These are phyloP conservation scores for Dolomedes plantarius DNA, from an alignment of 2,888 invertebrate genomes.

Conservation along the genomic window DNA sequence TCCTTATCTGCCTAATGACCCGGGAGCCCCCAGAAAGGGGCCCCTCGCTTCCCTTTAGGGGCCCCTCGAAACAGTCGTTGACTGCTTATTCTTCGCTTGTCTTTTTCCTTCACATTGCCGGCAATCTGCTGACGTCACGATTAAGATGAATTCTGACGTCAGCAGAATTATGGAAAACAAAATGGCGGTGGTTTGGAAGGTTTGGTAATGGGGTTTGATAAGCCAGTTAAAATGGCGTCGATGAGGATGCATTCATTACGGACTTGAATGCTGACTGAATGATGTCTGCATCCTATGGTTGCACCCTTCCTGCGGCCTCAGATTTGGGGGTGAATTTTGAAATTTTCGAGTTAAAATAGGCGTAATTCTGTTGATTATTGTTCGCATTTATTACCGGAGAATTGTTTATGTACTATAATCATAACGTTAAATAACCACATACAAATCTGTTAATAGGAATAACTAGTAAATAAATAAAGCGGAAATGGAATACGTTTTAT, in stretches of 20 bases:
- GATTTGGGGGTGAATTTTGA: no score
- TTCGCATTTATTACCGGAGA: no score
- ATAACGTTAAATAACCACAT: no score
- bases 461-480: no score
- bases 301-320: no score
- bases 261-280: background rate
- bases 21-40: background rate
- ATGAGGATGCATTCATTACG: background rate
- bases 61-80: slow-evolving; percentile 32
- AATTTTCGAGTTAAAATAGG: no score
- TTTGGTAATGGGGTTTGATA: background rate
- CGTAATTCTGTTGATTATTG: no score
- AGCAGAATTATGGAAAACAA: background rate
- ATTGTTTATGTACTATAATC: no score
- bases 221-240: background rate
- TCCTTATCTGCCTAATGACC: slow-evolving; percentile 60
- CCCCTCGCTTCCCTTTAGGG: slow-evolving; percentile 29
- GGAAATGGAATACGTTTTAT: no score
- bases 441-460: no score
- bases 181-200: background rate
- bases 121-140: slow-evolving; percentile 55
- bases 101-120: slow-evolving; percentile 40
- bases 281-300: no score
- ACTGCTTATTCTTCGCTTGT: slow-evolving; percentile 31
- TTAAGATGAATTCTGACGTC: slow-evolving; percentile 19